A percentile compares a stretch with the other conserved stretches of the same genome.
Conservation (phyloP, 2,888 invertebrate genomes). For the Ametastegia equiseti region DNA sequence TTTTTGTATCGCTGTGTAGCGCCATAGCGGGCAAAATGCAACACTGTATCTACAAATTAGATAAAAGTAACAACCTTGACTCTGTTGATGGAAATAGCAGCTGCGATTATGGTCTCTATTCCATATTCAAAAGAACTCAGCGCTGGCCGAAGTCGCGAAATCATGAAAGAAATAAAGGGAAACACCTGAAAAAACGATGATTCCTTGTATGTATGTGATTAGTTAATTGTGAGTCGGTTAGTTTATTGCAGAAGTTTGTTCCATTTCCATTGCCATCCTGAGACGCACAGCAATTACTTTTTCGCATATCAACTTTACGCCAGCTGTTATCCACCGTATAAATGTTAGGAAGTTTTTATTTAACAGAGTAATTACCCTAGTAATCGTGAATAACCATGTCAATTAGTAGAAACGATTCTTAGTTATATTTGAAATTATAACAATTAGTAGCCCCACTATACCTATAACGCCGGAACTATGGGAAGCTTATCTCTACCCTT, state of each 20-base stretch:
- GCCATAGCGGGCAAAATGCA: not conserved
- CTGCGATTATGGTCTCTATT: slow-evolving; percentile 7
- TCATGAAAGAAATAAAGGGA: slow-evolving; percentile 11
- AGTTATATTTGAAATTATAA: not conserved
- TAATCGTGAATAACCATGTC: not conserved
- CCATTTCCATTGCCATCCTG: not conserved
- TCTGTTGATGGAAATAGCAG: slow-evolving; percentile 14
- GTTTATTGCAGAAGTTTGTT: not conserved
- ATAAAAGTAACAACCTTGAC: slow-evolving; percentile 13
- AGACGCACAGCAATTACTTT: not conserved
- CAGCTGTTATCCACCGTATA: not conserved
- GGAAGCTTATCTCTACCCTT: not conserved
- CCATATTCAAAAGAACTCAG: slow-evolving; percentile 2
- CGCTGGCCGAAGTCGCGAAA: not conserved
- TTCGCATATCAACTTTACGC: not conserved
- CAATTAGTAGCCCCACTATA: not conserved
- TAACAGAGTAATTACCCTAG: no score
- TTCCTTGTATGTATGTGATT: not conserved
- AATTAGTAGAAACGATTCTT: not conserved
- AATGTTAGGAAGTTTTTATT: not conserved
- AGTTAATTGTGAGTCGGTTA: not conserved
- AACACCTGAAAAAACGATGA: slow-evolving; percentile 33
- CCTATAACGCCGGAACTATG: not conserved
- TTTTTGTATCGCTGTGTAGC: no score
- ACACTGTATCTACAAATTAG: not conserved